Evolutionary conservation across 2,113 vertebrate genomes (phyloP), one percentile per base, ranked within the genome.

Genomic region (Tenebrosternarchus preto): DNA sequence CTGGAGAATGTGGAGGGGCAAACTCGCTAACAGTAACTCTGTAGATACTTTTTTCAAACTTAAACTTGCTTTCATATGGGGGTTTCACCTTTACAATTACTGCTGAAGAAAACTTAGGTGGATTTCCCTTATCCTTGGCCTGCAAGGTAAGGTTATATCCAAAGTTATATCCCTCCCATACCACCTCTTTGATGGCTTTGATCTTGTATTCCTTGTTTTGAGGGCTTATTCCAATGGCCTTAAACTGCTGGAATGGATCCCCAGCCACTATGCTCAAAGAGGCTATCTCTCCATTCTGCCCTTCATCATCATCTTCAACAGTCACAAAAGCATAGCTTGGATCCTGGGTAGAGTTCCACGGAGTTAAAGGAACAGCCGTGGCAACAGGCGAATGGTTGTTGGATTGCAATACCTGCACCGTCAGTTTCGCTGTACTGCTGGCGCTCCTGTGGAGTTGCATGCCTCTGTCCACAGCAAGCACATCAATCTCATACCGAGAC

Each of bases 101-200:
- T 0, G 92, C 88, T n/a, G 93, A 85, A 17, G 95, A 95, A 90
- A 93, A 94, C 22, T 91, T 92, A 0, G 95, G 92, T 16, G 95
- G 94, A 43, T 22, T 88, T 36, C 95, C 95, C 87, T 93, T 95
- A 85, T 96, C 95, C 87, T 94, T 94, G 73, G 95, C 95, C 85
- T 95, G 94, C n/a, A 96, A 83, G 0, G 95, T 95, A 73, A 96
- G 91, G 80, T 95, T 95, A 80, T 91, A 95, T 66, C 95, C 95
- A 71, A 92, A 94, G 56, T 91, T 90, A 59, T 92, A 91, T 78
- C 78, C 91, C 39, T 93, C 92, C 95, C 95, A 96, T 0, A 94
- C 91, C 0, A 95, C 31, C 9, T 56, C 82, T 43, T 86, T 86
- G 1, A 82, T 0, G 0, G 92, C 92, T 89, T 94, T 95, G 86